Conservation (phyloP, 2,113 vertebrate genomes). For the Nerophis ophidion region DNA sequence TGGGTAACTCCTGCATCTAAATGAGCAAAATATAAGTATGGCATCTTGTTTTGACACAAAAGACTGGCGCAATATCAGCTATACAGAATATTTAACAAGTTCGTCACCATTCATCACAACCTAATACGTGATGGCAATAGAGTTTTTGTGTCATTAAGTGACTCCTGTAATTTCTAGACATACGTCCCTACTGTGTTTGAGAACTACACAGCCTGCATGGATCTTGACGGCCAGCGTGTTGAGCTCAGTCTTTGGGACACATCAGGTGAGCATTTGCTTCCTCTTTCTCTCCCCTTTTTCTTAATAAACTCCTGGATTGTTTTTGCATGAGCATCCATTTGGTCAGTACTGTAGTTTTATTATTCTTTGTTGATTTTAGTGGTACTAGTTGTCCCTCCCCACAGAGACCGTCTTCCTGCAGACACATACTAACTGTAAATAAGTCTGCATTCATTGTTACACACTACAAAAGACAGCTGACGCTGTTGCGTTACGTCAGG, state of each 20-base stretch:
- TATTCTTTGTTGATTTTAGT: conserved; percentile 17
- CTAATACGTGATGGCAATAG: not conserved
- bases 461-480: not conserved
- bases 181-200: conserved; percentile 96
- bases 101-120: not conserved
- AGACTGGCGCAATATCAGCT: not conserved
- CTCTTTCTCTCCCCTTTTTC: not conserved
- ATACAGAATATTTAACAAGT: not conserved
- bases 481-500: conserved; percentile 37
- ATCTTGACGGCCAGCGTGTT: conserved; percentile 87
- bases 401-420: conserved; percentile 21
- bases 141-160: not conserved
- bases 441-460: conserved; percentile 26
- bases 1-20: not conserved
- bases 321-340: not conserved
- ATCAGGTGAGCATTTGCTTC: conserved; percentile 75
- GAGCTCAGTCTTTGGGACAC: conserved; percentile 97
- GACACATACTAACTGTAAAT: conserved; percentile 27
- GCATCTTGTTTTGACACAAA: no score
- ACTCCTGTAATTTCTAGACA: conserved; percentile 67
- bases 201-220: conserved; percentile 92
- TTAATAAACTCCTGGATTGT: not conserved
- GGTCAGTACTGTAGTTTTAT: conserved; percentile 11
- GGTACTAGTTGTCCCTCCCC: conserved; percentile 23
- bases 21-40: no score